Conservation (phyloP, 2,888 invertebrate species). For the Rotaria sp. region DNA sequence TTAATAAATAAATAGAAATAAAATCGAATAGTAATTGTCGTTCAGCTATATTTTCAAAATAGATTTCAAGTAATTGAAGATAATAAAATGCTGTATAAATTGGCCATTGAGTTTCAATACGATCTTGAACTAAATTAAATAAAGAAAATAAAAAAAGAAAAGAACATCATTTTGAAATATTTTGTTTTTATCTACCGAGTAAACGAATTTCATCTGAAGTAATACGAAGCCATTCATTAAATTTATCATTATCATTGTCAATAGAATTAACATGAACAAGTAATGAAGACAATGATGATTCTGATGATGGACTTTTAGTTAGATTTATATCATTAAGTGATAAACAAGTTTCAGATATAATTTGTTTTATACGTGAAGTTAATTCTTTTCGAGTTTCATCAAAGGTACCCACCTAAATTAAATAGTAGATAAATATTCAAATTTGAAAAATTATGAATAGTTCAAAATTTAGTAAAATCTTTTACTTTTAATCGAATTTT, state of each 20-base stretch:
- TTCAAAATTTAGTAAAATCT: too few species aligned
- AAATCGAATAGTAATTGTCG: slow-evolving; percentile 10
- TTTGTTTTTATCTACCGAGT: background rate
- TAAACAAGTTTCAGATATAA: background rate
- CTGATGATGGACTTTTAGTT: background rate
- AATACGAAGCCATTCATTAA: background rate
- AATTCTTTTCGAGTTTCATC: slow-evolving; percentile 27
- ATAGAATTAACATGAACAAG: background rate
- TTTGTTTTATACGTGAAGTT: background rate
- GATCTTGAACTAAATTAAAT: slow-evolving; percentile 5
- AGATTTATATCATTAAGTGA: background rate
- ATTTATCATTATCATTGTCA: background rate
- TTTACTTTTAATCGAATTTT: too few species aligned
- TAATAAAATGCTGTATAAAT: slow-evolving; percentile 19
- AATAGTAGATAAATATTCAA: too few species aligned
- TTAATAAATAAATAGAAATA: background rate
- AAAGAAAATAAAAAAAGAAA: too few species aligned
- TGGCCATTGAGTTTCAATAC: slow-evolving; percentile 12
- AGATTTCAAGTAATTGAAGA: slow-evolving; percentile 20
- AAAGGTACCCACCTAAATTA: background rate
- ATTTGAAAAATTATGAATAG: too few species aligned
- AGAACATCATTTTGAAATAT: background rate
- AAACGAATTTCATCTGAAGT: slow-evolving; percentile 6
- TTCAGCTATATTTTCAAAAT: slow-evolving; percentile 11
- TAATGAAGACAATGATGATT: background rate